phyloP scores from a whole-genome alignment of 2,113 vertebrate genomes.

The Podarcis raffonei region DNA sequence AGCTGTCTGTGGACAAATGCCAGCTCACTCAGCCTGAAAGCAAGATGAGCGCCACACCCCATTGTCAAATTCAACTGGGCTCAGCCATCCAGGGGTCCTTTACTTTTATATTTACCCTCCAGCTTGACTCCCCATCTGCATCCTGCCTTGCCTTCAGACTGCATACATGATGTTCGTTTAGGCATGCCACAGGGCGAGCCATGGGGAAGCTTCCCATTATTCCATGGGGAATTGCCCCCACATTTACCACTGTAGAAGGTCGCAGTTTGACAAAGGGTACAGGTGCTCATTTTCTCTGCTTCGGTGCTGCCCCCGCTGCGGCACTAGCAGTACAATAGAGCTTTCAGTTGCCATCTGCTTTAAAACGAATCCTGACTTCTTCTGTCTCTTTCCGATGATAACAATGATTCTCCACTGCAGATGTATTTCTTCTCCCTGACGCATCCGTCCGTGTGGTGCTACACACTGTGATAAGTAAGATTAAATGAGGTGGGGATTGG shows the following conservation, averaged over 20 bases:
- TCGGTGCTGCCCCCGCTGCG: neutral
- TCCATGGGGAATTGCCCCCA: neutral
- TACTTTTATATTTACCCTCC: no score
- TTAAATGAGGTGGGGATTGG: constrained; percentile 60
- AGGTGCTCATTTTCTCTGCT: neutral
- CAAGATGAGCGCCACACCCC: no score
- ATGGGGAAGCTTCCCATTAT: no score
- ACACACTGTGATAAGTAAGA: constrained; percentile 51
- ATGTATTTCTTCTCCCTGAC: constrained; percentile 30
- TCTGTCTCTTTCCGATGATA: constrained; percentile 34
- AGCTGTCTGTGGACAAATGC: no score
- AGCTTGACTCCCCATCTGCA: no score
- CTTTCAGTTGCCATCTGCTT: neutral
- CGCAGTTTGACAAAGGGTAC: neutral
- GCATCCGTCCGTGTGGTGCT: constrained; percentile 40
- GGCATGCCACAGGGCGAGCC: neutral
- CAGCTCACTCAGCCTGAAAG: no score
- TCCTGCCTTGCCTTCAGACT: neutral
- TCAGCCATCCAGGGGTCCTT: no score
- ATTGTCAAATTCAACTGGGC: no score
- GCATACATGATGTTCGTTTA: neutral
- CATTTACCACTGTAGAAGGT: neutral
- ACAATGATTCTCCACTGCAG: constrained; percentile 4
- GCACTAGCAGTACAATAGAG: neutral
- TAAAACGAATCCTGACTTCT: constrained; percentile 37